Evolutionary conservation across 1,140 invertebrate genomes (phyloP).

Genomic region (Heliconius himera): DNA sequence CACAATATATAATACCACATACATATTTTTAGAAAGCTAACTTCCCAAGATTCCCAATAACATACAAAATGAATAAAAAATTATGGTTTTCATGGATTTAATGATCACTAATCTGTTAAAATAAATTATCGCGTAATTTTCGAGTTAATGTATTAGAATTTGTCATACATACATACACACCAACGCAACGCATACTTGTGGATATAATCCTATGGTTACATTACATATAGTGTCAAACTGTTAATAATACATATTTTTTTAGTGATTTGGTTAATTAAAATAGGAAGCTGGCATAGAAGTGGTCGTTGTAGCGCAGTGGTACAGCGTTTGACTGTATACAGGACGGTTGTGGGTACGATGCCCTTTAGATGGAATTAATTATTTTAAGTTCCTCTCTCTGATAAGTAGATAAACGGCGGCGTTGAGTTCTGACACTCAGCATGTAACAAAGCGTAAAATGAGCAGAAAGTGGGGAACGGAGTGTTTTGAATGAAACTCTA

Average conservation of each 20-base stretch:
- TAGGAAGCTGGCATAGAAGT: background rate
- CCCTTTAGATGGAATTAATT: background rate
- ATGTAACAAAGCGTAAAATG: no score
- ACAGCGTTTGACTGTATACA: background rate
- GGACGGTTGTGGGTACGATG: background rate
- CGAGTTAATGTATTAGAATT: background rate
- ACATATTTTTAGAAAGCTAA: background rate
- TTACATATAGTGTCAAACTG: conserved; percentile 48
- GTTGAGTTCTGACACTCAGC: no score
- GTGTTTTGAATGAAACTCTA: no score
- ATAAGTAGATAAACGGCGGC: background rate
- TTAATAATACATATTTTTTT: conserved; percentile 39
- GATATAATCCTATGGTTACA: conserved; percentile 41
- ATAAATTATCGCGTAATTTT: conserved; percentile 6
- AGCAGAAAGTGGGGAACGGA: no score
- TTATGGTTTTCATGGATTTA: background rate
- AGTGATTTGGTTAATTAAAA: background rate
- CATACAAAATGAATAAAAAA: background rate
- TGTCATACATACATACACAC: conserved; percentile 8
- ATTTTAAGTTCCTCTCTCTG: no score
- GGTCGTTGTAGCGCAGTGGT: background rate
- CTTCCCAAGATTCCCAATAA: background rate
- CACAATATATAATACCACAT: background rate
- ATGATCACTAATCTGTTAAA: conserved; percentile 1
- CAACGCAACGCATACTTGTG: conserved; percentile 32